These are phyloP conservation scores for Strigamia transsilvanica DNA, from an alignment of 2,888 invertebrate genomes.

Conservation along the genomic window DNA sequence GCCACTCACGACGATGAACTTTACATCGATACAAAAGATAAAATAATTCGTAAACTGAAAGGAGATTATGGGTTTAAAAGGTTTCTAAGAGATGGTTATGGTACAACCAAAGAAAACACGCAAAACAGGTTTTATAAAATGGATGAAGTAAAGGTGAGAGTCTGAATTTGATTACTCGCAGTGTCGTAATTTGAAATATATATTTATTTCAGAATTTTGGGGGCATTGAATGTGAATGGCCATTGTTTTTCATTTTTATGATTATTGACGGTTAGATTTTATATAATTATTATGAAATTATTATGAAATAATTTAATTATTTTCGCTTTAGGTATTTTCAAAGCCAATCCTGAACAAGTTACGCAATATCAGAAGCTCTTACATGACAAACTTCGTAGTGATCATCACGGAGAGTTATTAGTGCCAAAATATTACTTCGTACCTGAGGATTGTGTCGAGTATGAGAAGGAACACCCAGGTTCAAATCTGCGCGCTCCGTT, in stretches of 20 bases:
- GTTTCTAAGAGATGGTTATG: constrained; percentile 93
- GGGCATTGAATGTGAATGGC: constrained; percentile 97
- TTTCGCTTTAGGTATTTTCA: constrained; percentile 62
- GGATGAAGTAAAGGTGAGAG: constrained; percentile 84
- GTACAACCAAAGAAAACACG: constrained; percentile 85
- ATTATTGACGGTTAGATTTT: constrained; percentile 86
- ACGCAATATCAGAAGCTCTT: constrained; percentile 88
- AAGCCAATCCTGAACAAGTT: constrained; percentile 83
- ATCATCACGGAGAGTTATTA: constrained; percentile 86
- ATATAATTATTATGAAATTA: not conserved
- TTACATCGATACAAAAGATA: constrained; percentile 85
- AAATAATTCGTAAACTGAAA: constrained; percentile 80
- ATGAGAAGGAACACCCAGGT: constrained; percentile 76
- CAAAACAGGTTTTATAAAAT: constrained; percentile 81
- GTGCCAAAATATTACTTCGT: constrained; percentile 95
- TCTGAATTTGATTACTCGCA: not conserved
- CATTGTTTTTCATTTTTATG: constrained; percentile 93
- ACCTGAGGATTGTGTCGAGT: constrained; percentile 75
- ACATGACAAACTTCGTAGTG: constrained; percentile 81
- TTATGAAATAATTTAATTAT: not conserved
- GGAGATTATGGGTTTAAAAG: constrained; percentile 93
- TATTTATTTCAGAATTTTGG: constrained; percentile 80
- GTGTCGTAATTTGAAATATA: not conserved
- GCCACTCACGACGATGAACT: constrained; percentile 93
- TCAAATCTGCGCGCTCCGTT: constrained; percentile 73